phyloP scores from a whole-genome alignment of 2,888 invertebrate species.

The Aleiodes leptofemur region DNA sequence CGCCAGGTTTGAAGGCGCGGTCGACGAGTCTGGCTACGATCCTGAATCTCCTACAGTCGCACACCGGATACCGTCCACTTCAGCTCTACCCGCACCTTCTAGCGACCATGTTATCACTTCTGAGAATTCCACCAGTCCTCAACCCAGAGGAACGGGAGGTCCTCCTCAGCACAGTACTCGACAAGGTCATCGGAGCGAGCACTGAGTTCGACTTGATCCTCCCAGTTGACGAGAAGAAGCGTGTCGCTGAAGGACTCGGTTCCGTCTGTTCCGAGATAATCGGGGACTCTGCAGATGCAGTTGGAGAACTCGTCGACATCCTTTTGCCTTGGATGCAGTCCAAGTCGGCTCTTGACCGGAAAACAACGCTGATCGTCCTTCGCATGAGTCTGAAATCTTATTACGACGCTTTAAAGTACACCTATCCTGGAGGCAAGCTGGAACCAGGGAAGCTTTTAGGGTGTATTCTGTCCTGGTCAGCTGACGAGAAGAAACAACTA shows the following conservation, averaged over 20 bases:
- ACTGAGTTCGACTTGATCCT: constrained; percentile 62
- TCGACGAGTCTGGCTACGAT: constrained; percentile 63
- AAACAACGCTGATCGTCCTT: constrained; percentile 64
- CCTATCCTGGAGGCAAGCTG: constrained; percentile 69
- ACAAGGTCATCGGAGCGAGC: constrained; percentile 69
- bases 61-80: constrained; percentile 66
- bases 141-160: constrained; percentile 65
- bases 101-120: constrained; percentile 63
- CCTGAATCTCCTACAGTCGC: constrained; percentile 64
- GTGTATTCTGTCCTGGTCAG: constrained; percentile 67
- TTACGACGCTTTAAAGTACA: constrained; percentile 68
- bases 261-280: constrained; percentile 66
- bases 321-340: constrained; percentile 71
- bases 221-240: constrained; percentile 60
- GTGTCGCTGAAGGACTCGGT: constrained; percentile 61
- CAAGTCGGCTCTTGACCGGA: constrained; percentile 63
- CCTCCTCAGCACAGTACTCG: constrained; percentile 66
- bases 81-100: constrained; percentile 66
- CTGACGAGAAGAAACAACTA: constrained; percentile 63
- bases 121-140: constrained; percentile 66
- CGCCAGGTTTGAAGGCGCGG: constrained; percentile 61
- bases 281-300: constrained; percentile 65
- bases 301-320: constrained; percentile 68
- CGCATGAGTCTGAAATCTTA: constrained; percentile 66
- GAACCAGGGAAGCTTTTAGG: constrained; percentile 69